Percentiles rank a stretch among this genome's conserved stretches.
These are phyloP conservation scores for Dipodomys stephensi DNA, from an alignment of 2,113 vertebrate genomes.

Conservation along the genomic window DNA sequence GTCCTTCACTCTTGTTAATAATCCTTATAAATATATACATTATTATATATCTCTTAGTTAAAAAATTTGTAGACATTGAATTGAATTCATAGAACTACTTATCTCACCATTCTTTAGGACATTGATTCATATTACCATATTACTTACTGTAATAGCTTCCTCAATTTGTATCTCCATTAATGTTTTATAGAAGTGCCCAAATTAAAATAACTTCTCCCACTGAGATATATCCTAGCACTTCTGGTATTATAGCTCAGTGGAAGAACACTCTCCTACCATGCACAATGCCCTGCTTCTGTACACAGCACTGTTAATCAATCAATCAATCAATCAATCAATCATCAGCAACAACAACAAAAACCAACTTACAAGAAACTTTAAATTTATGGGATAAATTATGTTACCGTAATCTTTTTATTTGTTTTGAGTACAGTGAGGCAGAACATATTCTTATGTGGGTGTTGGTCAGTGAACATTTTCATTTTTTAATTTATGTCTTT, in stretches of 20 bases:
- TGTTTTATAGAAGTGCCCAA: slow-evolving; percentile 23
- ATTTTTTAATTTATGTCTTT: slow-evolving; percentile 50
- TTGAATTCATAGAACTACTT: neutral
- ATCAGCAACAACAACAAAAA: too few species aligned
- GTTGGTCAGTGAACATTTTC: slow-evolving; percentile 28
- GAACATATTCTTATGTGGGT: slow-evolving; percentile 27
- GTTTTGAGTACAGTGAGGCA: slow-evolving; percentile 39
- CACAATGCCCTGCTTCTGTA: neutral
- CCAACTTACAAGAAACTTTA: neutral
- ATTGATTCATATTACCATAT: slow-evolving; percentile 36
- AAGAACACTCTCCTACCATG: neutral
- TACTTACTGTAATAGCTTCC: slow-evolving; percentile 1
- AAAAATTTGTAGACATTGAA: neutral
- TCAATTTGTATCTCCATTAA: slow-evolving; percentile 2
- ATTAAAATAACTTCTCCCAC: slow-evolving; percentile 23
- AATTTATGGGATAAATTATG: neutral
- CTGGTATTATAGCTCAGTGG: too few species aligned
- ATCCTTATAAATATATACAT: neutral
- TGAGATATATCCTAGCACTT: too few species aligned
- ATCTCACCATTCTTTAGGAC: neutral
- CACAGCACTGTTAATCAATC: neutral
- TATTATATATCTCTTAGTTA: neutral
- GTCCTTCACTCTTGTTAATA: neutral
- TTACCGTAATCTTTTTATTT: slow-evolving; percentile 27
- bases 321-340: too few species aligned